These are phyloP conservation scores for Pangasianodon hypophthalmus DNA, from an alignment of 2,113 vertebrate species.

Conservation along the genomic window DNA sequence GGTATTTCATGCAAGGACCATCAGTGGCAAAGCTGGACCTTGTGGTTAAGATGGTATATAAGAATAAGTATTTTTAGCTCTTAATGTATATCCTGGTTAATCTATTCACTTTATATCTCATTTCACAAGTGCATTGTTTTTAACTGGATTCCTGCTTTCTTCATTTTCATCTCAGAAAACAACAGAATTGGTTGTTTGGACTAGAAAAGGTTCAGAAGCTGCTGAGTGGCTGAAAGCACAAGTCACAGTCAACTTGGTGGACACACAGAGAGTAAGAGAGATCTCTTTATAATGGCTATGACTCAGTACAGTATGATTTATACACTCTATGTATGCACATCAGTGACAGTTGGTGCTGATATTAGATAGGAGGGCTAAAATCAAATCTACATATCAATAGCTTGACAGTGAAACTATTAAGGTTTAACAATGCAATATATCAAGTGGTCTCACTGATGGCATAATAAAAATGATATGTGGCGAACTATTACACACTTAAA, in stretches of 20 bases:
- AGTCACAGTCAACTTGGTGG: conserved; percentile 60
- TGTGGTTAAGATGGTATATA: conserved; percentile 63
- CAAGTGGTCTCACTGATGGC: not conserved
- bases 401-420: not conserved
- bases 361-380: not conserved
- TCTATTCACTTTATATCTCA: not conserved
- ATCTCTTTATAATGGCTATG: not conserved
- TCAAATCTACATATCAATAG: not conserved
- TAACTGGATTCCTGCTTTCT: not conserved
- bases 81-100: not conserved
- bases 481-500: not conserved
- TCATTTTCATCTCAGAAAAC: conserved; percentile 58
- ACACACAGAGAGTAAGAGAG: conserved; percentile 55
- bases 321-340: not conserved
- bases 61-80: not conserved
- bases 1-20: conserved; percentile 74
- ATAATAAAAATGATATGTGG: not conserved
- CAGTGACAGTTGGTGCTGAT: not conserved
- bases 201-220: conserved; percentile 64
- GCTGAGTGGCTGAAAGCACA: conserved; percentile 68
- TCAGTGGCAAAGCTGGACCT: conserved; percentile 70
- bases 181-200: conserved; percentile 65
- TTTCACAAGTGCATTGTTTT: not conserved
- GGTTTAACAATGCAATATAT: not conserved
- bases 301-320: not conserved